Evolutionary conservation across 2,797 vertebrate species (phyloP).

Genomic region (Heteromormyrus szaboi): DNA sequence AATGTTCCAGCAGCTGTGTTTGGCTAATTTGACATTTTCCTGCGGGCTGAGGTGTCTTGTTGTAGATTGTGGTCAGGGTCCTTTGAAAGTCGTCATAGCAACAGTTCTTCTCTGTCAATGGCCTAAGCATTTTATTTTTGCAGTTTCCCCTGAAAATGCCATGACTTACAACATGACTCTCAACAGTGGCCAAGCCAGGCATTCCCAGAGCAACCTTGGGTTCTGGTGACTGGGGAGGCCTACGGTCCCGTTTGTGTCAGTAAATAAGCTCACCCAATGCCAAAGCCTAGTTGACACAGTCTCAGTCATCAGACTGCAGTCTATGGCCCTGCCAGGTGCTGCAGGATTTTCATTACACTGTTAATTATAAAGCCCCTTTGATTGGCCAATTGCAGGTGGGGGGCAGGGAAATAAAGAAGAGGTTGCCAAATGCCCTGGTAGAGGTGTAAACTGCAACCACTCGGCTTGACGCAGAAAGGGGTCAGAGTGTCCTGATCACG

Average conservation of each 20-base stretch:
- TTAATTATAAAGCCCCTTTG: constrained; percentile 31
- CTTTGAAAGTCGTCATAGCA: background rate
- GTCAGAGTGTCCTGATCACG: constrained; percentile 47
- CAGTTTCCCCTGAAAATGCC: background rate
- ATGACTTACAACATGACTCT: background rate
- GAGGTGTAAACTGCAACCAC: constrained; percentile 38
- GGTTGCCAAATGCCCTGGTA: constrained; percentile 40
- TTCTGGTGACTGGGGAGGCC: background rate
- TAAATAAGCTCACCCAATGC: background rate
- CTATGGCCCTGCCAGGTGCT: background rate
- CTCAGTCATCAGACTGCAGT: background rate
- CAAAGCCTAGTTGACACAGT: background rate
- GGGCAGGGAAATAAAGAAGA: constrained; percentile 13
- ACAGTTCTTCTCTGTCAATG: background rate
- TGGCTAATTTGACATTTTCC: background rate
- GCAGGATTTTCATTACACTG: constrained; percentile 19
- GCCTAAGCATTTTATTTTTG: background rate
- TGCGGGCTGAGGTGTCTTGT: background rate
- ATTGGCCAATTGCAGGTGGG: constrained; percentile 24
- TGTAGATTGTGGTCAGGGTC: background rate
- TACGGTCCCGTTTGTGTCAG: background rate
- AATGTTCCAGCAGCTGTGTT: background rate
- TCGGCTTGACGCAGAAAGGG: constrained; percentile 24
- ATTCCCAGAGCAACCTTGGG: background rate
- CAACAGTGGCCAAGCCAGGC: background rate